Base-by-base conservation (phyloP, 2,113 vertebrate genomes). In the Neomonachus schauinslandi region DNA sequence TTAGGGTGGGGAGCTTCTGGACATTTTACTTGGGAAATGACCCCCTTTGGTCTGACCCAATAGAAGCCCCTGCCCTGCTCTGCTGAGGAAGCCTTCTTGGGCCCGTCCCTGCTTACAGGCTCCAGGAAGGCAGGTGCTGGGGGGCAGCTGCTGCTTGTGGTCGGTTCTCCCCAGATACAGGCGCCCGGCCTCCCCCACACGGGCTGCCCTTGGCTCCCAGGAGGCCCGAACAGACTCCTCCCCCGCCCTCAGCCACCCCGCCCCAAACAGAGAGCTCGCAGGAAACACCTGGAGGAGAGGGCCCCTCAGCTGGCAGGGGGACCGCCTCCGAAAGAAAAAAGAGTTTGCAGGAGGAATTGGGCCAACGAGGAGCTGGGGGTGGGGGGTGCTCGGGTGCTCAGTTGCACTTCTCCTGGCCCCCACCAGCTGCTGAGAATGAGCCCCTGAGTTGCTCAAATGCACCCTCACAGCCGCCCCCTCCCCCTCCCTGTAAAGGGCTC, bases 231-330 rank as follows among this genome's bases (percentile, higher is more conserved):
- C 15, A 95, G 79, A 67, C 51, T 31, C 4, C 63, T 31, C 39
- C 21, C 72, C 72, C 46, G 9, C 97, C 11, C 31, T 13, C 51
- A 26, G 7, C 42, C 53, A 49, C 95, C 94, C 71, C 49, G 49
- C 97, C 19, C 11, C 1, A 97, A 96, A 95, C 89, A 95, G 46
- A 98, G 92, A 80, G 74, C 69, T 77, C 1, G 90, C 98, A 98
- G 99, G 99, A 99, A 98, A 98, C 99, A 99, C 98, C 99, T 98
- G 98, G 98, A 82, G 26, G 49, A 65, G 51, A 89, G 1, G 3
- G 97, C 97, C 46, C 46, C 46, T 46, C 46, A 95, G 97, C 97
- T 97, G 96, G 22, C 16, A 1, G 31, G 85, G 16, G 26, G 42
- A 89, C 2, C 42, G 91, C 59, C 22, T 33, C 74, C 0, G 2